Base-by-base conservation (phyloP, 2,113 vertebrate species). In the Muscicapa adusta region DNA sequence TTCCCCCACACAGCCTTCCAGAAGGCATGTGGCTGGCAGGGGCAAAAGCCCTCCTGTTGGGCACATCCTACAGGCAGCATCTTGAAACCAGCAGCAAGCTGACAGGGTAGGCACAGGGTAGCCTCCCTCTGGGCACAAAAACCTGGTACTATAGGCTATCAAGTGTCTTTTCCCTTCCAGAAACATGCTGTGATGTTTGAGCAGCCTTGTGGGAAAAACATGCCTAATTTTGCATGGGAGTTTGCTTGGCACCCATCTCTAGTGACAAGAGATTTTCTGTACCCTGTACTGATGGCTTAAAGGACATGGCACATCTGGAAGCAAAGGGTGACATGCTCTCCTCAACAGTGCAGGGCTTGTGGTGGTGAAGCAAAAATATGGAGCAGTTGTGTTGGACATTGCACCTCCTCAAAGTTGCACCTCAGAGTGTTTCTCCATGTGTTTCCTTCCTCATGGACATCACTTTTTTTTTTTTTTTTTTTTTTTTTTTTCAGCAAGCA, bases 11-110 rank as follows among this genome's bases (percentile, higher is more conserved):
- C 33, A 24, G 28, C 42, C 16, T 43, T 53, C 36, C 68, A 15
- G 40, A 38, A 23, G 60, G 43, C 43, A 20, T 0, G 0, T 12
- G 29, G 28, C 14, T 54, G 38, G 17, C 54, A 73, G 48, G 8
- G 18, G 8, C 48, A 91, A 50, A 82, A 83, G 19, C 7, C 12
- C 15, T 54, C 53, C 38, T 9, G 1, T 28, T 54, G 31, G 34
- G 18, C 33, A 12, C 0, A 0, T 68, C 24, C 63, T 56, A 2
- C 12, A 45, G 38, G 26, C 34, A 57, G 51, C 68, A 45, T 9
- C 42, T 50, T 34, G 42, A 82, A 68, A 57, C 10, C 20, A 45
- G 5, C 20, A 78, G 29, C 19, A 29, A 36, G 4, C 8, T 36
- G 43, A 12, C 3, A 12, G 29, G 6, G 4, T 42, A 61, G 36